These are phyloP conservation scores for Laodelphax striatellus DNA, from an alignment of 1,140 invertebrate species.

Conservation along the genomic window DNA sequence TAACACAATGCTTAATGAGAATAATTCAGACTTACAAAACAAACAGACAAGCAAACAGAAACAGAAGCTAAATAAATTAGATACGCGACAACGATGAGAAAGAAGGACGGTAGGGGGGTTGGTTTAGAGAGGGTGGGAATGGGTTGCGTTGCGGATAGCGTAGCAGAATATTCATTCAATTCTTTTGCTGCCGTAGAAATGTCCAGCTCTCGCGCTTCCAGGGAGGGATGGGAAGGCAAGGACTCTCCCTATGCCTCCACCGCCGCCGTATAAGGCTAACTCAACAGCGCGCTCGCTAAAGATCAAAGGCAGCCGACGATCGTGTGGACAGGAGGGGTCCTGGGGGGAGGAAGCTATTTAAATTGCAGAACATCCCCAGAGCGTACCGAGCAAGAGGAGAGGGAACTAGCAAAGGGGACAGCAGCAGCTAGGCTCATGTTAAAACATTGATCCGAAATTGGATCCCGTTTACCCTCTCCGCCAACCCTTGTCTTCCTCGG, in stretches of 20 bases:
- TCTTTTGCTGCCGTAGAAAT: conserved; percentile 1
- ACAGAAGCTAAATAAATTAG: no score
- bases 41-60: no score
- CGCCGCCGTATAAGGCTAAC: conserved; percentile 11
- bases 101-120: no score
- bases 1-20: no score
- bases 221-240: no score
- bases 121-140: no score
- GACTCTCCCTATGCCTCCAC: no score
- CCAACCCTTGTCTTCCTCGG: neutral
- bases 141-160: no score
- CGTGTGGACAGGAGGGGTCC: conserved; percentile 5
- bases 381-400: neutral
- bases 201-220: neutral
- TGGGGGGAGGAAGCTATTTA: conserved; percentile 19
- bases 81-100: no score
- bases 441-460: conserved; percentile 26
- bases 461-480: conserved; percentile 19
- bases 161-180: conserved; percentile 1
- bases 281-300: conserved; percentile 9
- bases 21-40: no score
- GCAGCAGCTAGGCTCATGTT: conserved; percentile 18
- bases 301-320: conserved; percentile 16
- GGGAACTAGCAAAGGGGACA: neutral
- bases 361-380: conserved; percentile 22